Percentiles rank a stretch among this genome's conserved stretches.
These are phyloP conservation scores for Pimpla rufipes DNA, from an alignment of 2,888 invertebrate species.

Conservation along the genomic window DNA sequence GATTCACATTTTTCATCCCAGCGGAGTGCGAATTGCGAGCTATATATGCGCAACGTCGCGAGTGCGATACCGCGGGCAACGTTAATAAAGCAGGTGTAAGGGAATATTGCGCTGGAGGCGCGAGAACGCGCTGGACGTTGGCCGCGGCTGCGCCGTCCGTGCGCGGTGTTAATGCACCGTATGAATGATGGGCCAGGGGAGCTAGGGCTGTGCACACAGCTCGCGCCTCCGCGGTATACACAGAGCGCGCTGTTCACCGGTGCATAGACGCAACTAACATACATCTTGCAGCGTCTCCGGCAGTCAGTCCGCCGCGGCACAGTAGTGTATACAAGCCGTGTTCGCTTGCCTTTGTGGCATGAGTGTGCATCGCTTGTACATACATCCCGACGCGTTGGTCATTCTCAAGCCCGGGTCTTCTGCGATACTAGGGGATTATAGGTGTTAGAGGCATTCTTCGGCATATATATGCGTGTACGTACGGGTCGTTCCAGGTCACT, in stretches of 20 bases:
- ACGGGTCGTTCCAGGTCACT: neutral
- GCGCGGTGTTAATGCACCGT: conserved; percentile 74
- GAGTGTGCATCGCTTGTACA: neutral
- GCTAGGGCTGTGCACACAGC: conserved; percentile 25
- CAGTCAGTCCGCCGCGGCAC: neutral
- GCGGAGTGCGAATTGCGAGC: neutral
- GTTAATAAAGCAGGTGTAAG: conserved; percentile 80
- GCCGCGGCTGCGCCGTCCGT: conserved; percentile 19
- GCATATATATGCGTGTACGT: conserved; percentile 1
- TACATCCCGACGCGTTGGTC: conserved; percentile 48
- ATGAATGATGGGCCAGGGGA: conserved; percentile 74
- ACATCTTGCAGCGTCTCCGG: conserved; percentile 8
- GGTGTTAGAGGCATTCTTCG: conserved; percentile 2
- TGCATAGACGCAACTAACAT: conserved; percentile 22
- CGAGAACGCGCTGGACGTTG: conserved; percentile 31
- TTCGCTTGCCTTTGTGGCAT: conserved; percentile 19
- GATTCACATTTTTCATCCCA: conserved; percentile 38
- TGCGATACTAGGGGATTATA: conserved; percentile 47
- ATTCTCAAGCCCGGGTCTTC: conserved; percentile 1
- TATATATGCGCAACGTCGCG: conserved; percentile 30
- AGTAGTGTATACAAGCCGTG: neutral
- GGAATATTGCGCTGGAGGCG: conserved; percentile 51
- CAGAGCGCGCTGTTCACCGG: conserved; percentile 9
- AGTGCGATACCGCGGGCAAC: conserved; percentile 68
- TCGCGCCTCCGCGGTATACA: neutral